Evolutionary conservation across 2,888 invertebrate genomes (phyloP), one percentile per base, ranked within the genome.

Genomic region (Caenorhabditis panamensis): DNA sequence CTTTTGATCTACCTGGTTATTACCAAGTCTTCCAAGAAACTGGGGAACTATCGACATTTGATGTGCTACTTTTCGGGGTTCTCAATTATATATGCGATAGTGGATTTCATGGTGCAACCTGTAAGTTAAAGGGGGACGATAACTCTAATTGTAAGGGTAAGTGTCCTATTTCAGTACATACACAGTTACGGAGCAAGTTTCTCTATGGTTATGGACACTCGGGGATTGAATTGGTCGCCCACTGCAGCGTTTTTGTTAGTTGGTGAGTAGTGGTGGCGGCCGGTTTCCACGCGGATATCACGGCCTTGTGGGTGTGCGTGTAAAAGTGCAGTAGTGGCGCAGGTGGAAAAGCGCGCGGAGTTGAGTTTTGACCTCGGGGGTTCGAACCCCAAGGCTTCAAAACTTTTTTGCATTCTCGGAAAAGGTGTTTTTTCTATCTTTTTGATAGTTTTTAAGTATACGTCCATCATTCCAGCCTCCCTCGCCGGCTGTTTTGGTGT

Each of bases 21-120:
- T 4, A 78, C 64, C 9, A 78, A 71, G 61, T 71, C 78, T 5
- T 56, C 78, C 6, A 71, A 71, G 26, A 78, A 78, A 61, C 47
- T 78, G 53, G 78, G 78, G 24, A 67, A 58, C 37, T 78, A 78
- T 51, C 26, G 59, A 13, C 56, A 71, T 53, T 44, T 78, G 22
- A 71, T 78, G 78, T 53, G 58, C 26, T 78, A 54, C 36, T 78
- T 78, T 22, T 78, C 71, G 1, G 9, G 24, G 6, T 71, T 78
- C 26, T 64, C 78, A 0, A 78, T 78, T 8, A 49, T 71, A 26
- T 78, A 64, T 28, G 69, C 71, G 4, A 24, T 58, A 16, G 22
- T 71, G 22, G 71, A 78, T 59, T 51, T 49, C 56, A 49, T 62
- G 4, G 56, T 69, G 6, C 54, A 63, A 44, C 77, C 77, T 63